These are phyloP conservation scores for Drosophila paracracens DNA, from an alignment of 2,888 invertebrate genomes.

Conservation along the genomic window DNA sequence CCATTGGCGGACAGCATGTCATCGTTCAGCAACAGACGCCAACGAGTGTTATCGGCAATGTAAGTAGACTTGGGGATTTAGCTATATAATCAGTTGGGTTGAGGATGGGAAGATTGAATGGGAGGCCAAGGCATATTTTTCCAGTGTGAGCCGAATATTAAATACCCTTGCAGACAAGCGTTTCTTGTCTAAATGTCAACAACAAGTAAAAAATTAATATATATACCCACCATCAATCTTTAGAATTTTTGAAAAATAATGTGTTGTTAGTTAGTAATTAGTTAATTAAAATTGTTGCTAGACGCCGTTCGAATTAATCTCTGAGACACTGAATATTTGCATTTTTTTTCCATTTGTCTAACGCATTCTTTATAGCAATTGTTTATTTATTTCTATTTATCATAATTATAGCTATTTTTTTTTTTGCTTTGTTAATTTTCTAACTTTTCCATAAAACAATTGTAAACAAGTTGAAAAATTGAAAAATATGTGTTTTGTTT, in stretches of 20 bases:
- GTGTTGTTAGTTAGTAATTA: too few species aligned
- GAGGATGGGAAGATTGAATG: not conserved
- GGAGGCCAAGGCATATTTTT: not conserved
- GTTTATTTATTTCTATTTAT: not conserved
- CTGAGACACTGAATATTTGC: too few species aligned
- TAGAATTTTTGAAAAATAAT: too few species aligned
- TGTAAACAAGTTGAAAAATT: not conserved
- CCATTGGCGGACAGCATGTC: constrained; percentile 81
- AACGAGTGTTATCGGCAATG: constrained; percentile 82
- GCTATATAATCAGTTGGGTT: not conserved
- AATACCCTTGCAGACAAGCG: not conserved
- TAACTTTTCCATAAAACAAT: not conserved
- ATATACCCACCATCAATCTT: not conserved
- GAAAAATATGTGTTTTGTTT: too few species aligned
- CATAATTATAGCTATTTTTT: not conserved
- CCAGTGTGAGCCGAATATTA: not conserved
- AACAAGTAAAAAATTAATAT: not conserved
- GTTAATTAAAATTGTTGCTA: too few species aligned
- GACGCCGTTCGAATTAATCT: too few species aligned
- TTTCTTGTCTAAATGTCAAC: not conserved
- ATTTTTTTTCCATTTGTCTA: not conserved
- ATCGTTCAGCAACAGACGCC: constrained; percentile 83
- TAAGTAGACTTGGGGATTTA: constrained; percentile 56
- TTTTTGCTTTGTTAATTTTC: too few species aligned
- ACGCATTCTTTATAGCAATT: not conserved